Evolutionary conservation across 2,797 vertebrate species (phyloP).

Genomic region (Gallinago solitaria): DNA sequence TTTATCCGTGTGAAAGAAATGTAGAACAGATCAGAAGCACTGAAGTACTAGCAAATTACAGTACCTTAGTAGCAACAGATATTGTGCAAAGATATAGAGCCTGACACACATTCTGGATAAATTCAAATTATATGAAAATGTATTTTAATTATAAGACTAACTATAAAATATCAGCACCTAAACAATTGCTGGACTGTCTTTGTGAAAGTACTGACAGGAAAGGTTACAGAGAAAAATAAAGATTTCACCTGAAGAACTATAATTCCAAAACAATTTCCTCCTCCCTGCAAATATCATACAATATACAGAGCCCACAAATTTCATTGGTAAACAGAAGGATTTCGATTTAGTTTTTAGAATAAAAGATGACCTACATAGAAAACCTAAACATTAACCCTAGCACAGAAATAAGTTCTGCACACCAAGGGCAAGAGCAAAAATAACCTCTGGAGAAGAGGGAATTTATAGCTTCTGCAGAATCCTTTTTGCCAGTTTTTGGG

Average conservation of each 20-base stretch:
- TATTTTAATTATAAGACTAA: neutral
- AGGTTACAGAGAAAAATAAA: neutral
- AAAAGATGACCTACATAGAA: constrained; percentile 1
- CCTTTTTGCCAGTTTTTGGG: neutral
- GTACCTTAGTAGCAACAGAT: neutral
- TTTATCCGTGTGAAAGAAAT: neutral
- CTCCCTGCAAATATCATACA: neutral
- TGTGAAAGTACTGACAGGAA: neutral
- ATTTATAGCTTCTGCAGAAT: constrained; percentile 17
- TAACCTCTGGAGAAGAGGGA: neutral
- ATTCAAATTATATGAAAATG: neutral
- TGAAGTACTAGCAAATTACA: neutral
- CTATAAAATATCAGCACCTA: neutral
- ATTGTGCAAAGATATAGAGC: neutral
- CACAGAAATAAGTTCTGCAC: neutral
- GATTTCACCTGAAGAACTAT: neutral
- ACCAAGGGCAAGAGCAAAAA: neutral
- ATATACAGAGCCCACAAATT: neutral
- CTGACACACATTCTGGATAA: neutral
- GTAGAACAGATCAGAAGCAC: neutral
- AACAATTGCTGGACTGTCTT: neutral
- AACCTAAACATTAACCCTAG: neutral
- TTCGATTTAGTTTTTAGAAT: neutral
- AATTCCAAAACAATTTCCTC: neutral
- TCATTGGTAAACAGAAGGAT: neutral